A percentile compares a stretch with the other conserved stretches of the same genome.
phyloP scores from a whole-genome alignment of 2,113 vertebrate species.

The Aleadryas rufinucha region DNA sequence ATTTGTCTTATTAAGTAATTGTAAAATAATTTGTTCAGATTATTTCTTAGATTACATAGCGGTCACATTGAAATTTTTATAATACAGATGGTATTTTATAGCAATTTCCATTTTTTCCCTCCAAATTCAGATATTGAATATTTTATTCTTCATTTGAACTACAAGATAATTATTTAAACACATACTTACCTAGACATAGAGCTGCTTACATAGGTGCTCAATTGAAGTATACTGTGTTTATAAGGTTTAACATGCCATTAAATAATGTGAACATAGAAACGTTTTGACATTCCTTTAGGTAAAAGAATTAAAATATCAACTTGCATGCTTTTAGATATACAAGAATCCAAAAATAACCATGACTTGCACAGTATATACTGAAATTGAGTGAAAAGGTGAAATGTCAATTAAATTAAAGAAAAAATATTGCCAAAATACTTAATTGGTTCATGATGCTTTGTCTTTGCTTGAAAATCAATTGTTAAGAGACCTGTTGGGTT shows the following conservation, averaged over 20 bases:
- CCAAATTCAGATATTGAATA: background rate
- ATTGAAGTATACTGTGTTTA: background rate
- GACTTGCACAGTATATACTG: background rate
- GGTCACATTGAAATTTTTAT: background rate
- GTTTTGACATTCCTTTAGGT: background rate
- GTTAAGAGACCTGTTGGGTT: background rate
- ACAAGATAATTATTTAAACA: background rate
- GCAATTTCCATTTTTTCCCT: background rate
- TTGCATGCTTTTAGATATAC: background rate
- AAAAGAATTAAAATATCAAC: background rate
- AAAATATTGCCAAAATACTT: background rate
- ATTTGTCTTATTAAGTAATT: background rate
- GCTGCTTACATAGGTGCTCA: background rate
- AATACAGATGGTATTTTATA: background rate
- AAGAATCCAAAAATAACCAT: background rate
- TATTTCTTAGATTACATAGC: background rate
- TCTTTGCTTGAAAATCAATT: background rate
- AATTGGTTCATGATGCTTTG: background rate
- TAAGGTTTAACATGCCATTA: background rate
- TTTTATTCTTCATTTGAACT: background rate
- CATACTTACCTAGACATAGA: background rate
- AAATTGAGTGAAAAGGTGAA: background rate
- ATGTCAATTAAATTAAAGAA: background rate
- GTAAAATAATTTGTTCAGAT: background rate
- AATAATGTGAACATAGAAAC: background rate